phyloP scores from a whole-genome alignment of 2,113 vertebrate species.

The Carollia perspicillata region DNA sequence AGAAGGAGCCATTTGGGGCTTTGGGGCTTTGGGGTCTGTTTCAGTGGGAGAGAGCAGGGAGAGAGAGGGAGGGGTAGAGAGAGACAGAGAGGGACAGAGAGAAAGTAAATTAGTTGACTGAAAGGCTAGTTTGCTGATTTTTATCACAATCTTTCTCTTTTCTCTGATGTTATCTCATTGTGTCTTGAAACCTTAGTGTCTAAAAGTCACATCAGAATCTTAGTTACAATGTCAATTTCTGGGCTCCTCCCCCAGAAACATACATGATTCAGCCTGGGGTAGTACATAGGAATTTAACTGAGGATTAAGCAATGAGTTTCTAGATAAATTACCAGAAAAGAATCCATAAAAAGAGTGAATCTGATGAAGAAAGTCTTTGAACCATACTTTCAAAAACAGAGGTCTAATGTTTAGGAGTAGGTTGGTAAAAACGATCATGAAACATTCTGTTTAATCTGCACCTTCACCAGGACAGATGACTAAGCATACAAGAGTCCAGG shows the following conservation, averaged over 20 bases:
- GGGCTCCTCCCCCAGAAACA: background rate
- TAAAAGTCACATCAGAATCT: background rate
- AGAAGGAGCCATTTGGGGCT: background rate
- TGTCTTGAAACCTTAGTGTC: background rate
- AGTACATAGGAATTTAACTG: background rate
- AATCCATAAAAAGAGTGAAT: background rate
- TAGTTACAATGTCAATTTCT: background rate
- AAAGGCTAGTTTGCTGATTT: background rate
- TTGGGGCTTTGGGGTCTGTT: background rate
- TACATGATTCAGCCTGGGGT: background rate
- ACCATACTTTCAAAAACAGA: background rate
- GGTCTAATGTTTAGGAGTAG: background rate
- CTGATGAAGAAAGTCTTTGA: background rate
- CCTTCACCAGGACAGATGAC: background rate
- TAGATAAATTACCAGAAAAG: background rate
- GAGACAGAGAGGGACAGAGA: background rate
- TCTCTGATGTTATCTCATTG: background rate
- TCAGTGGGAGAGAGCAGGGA: background rate
- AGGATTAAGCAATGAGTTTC: background rate
- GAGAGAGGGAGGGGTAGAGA: fast-evolving
- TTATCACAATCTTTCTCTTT: background rate
- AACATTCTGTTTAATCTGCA: background rate
- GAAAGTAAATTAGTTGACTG: background rate
- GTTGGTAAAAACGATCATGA: background rate
- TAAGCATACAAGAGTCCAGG: background rate